Evolutionary conservation across 2,888 invertebrate genomes (phyloP), one percentile per base, ranked within the genome.

Genomic region (Lapara coniferarum): DNA sequence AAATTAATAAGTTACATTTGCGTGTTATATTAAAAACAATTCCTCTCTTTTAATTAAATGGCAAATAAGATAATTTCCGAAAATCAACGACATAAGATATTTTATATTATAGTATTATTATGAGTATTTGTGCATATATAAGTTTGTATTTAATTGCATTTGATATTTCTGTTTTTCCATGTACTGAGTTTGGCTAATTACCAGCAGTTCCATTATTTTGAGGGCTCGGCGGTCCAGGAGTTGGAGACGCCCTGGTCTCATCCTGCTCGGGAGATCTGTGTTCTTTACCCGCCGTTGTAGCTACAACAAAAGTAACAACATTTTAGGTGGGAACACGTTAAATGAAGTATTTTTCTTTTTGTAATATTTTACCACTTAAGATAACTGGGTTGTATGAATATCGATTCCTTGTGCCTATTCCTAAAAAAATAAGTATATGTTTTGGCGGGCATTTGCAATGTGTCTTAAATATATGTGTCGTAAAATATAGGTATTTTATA

Each of bases 181-280:
- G 2, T 25, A 2, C 2, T 25, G 1, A 25, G 25, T 25, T 25
- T 25, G 25, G 2, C 1, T 2, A 25, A 25, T 67, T 30, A 90
- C 90, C 88, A 71, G 89, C 82, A 19, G 93, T 94, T 7, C 94
- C 94, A 79, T 95, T 95, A 79, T 94, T 91, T 69, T 91, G 89
- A 16, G 85, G 95, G 79, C 86, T 95, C 76, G 84, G 89, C 0
- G 89, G 91, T 0, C 87, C 92, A 16, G 88, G 92, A 12, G 88
- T 86, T 25, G 90, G 93, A 0, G 90, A 93, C 0, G 81, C 78
- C 19, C 89, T 82, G 71, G 74, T 59, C 49, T 92, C 93, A 67
- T 92, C 93, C 66, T 86, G 89, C 12, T 92, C 93, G 0, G 91
- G 92, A 0, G 90, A 92, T 8, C 86, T 79, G 66, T 85, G 86